Conservation (phyloP, 1,140 invertebrate genomes). For the Ostrea denselamellosa region DNA sequence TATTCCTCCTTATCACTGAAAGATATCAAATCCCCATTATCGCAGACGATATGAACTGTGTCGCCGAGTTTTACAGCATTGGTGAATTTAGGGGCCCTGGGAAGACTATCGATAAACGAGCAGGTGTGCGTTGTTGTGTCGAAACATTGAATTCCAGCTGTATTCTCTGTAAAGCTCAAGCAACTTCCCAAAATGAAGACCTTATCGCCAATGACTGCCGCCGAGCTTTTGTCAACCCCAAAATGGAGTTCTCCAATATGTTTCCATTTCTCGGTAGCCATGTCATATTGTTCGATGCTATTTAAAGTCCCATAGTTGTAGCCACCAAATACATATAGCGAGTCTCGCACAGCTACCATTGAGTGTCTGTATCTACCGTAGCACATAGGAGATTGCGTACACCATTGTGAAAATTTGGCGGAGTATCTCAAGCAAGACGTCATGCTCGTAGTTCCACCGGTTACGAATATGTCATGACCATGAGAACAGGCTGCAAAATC, state of each 20-base stretch:
- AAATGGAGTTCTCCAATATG: constrained; percentile 50
- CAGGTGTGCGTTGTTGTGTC: constrained; percentile 50
- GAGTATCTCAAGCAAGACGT: constrained; percentile 46
- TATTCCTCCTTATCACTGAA: constrained; percentile 41
- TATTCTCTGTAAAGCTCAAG: constrained; percentile 42
- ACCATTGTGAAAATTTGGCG: constrained; percentile 49
- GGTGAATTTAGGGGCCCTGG: constrained; percentile 43
- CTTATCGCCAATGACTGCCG: constrained; percentile 47
- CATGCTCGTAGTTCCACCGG: constrained; percentile 53
- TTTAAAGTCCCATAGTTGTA: constrained; percentile 52
- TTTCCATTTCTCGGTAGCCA: constrained; percentile 52
- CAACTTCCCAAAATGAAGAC: constrained; percentile 55
- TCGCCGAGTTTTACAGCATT: constrained; percentile 35
- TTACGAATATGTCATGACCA: constrained; percentile 54
- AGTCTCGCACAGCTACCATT: constrained; percentile 53
- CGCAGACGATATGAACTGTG: constrained; percentile 38
- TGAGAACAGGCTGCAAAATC: constrained; percentile 55
- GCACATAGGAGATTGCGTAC: constrained; percentile 36
- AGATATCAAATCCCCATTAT: constrained; percentile 49
- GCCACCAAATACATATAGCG: constrained; percentile 52
- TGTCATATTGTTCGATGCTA: constrained; percentile 56
- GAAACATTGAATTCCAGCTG: constrained; percentile 54
- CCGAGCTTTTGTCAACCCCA: constrained; percentile 43
- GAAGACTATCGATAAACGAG: constrained; percentile 50
- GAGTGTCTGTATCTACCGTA: constrained; percentile 52